A percentile compares a stretch with the other conserved stretches of the same genome.
Evolutionary conservation across 2,113 vertebrate genomes (phyloP).

Genomic region (Oreotrochilus melanogaster): DNA sequence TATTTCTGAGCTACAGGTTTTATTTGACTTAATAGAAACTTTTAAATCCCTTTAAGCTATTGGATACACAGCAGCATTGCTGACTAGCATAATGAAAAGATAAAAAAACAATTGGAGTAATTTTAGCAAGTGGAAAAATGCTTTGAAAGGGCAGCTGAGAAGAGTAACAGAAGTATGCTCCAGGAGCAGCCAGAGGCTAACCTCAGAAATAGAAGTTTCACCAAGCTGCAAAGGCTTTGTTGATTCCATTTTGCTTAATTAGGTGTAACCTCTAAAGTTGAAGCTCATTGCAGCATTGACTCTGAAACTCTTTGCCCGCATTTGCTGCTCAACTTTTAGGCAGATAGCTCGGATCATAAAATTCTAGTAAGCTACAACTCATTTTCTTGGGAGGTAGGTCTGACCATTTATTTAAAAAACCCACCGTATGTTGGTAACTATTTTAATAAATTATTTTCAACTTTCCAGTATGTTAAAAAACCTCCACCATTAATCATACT

Average conservation of each 20-base stretch:
- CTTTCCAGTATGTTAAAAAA: not conserved
- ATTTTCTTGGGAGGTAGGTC: not conserved
- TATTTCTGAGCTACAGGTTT: conserved; percentile 21
- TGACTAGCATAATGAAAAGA: conserved; percentile 2
- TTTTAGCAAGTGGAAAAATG: not conserved
- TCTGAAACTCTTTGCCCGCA: not conserved
- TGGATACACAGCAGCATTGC: not conserved
- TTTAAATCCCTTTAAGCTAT: not conserved
- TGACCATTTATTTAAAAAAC: not conserved
- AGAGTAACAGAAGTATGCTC: not conserved
- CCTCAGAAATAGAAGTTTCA: not conserved
- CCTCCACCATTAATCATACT: not conserved
- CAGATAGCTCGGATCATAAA: not conserved
- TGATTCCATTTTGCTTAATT: not conserved
- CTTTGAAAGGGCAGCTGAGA: not conserved
- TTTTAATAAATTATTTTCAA: not conserved
- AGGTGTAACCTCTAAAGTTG: not conserved
- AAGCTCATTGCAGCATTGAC: not conserved
- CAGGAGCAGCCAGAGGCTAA: not conserved
- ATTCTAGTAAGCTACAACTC: not conserved
- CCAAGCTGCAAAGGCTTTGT: not conserved
- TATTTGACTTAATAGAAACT: not conserved
- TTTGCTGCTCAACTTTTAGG: conserved; percentile 27
- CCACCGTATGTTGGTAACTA: conserved; percentile 12
- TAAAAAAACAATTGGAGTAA: not conserved